Conservation (phyloP, 2,113 vertebrate genomes). For the Cephalopholis sonnerati region DNA sequence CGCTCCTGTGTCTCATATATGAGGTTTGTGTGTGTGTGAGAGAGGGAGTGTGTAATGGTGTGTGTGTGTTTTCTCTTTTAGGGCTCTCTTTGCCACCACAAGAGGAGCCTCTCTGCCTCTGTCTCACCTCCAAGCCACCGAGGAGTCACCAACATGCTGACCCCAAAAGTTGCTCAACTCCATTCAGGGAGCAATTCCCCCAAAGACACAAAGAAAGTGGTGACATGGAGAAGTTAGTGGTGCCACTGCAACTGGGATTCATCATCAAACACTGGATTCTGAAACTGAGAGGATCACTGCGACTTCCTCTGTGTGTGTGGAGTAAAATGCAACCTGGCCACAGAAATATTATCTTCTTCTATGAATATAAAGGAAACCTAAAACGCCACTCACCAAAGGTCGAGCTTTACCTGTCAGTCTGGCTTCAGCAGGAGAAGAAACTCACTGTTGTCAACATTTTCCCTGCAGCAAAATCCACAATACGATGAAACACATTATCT, state of each 20-base stretch:
- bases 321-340: background rate
- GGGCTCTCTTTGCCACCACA: slow-evolving; percentile 51
- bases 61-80: slow-evolving; percentile 48
- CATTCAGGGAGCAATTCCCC: slow-evolving; percentile 1
- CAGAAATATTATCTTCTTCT: background rate
- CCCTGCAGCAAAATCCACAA: slow-evolving; percentile 39
- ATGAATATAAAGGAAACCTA: slow-evolving; percentile 30
- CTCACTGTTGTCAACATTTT: background rate
- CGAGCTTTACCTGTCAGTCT: slow-evolving; percentile 23
- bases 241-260: slow-evolving; percentile 3
- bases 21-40: slow-evolving; percentile 74
- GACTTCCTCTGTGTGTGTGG: background rate
- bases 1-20: slow-evolving; percentile 87
- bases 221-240: slow-evolving; percentile 8
- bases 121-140: slow-evolving; percentile 17
- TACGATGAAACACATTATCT: slow-evolving; percentile 31
- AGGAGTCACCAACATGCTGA: slow-evolving; percentile 30
- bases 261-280: slow-evolving; percentile 13
- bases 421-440: slow-evolving; percentile 33
- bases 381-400: slow-evolving; percentile 24
- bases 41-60: slow-evolving; percentile 42
- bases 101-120: slow-evolving; percentile 40
- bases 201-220: slow-evolving; percentile 13
- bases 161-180: slow-evolving; percentile 37
- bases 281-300: background rate